Evolutionary conservation across 2,888 invertebrate genomes (phyloP), one percentile per base, ranked within the genome.

Genomic region (Chaitophorus viminalis): DNA sequence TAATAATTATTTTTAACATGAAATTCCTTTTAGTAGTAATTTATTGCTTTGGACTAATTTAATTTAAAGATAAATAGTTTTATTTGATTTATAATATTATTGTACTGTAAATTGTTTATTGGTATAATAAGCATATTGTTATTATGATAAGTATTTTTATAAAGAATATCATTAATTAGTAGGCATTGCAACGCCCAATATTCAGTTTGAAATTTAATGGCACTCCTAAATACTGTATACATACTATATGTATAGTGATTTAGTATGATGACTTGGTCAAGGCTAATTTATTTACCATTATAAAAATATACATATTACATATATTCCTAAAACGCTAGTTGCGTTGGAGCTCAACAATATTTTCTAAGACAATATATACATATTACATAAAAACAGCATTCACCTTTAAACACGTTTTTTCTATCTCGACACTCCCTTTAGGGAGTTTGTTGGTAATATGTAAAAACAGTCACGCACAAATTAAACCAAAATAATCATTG

Each of bases 141-240:
- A 46, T 46, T 14, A 46, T 46, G 46, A 46, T 46, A 14, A 0
- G 46, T 46, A 46, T 60, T 60, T 60, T 60, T 60, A 18, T 0
- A 60, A 60, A 60, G 5, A 60, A 60, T 21, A 25, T 60, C n/a
- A n/a, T n/a, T n/a, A n/a, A n/a, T n/a, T 5, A 21, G 25, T 60
- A 60, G 60, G 21, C 60, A 60, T 74, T 21, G 36, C 54, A n/a
- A 9, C n/a, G 54, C 29, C n/a, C 74, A 54, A 72, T 52, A 31
- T 36, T 36, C 9, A 14, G 2, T 74, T 54, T 82, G 11, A 74
- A 82, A 82, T 82, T 82, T 74, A 54, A 82, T 25, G 82, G 82
- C 82, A 82, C 82, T 21, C 74, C 82, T 54, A 54, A 54, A 74
- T 82, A 29, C 33, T 36, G 11, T 75, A 74, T 25, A 0, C 9